phyloP scores from a whole-genome alignment of 2,888 invertebrate genomes.

The Amiota mariae region DNA sequence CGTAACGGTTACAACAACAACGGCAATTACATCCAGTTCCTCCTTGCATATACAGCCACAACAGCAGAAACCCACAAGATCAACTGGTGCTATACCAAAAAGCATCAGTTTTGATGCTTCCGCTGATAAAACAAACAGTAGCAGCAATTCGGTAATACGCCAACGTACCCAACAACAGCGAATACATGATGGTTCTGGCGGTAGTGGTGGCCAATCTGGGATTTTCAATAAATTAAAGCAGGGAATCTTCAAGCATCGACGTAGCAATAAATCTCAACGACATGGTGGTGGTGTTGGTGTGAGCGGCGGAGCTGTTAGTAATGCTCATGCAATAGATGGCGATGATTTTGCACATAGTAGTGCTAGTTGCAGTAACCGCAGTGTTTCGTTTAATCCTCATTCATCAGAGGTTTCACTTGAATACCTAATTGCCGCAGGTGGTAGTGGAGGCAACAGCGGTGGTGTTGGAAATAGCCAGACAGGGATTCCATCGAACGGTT shows the following conservation, averaged over 20 bases:
- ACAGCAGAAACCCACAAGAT: slow-evolving; percentile 74
- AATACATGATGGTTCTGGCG: slow-evolving; percentile 28
- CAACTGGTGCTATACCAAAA: slow-evolving; percentile 91
- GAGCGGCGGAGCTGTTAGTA: slow-evolving; percentile 21
- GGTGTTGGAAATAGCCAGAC: slow-evolving; percentile 33
- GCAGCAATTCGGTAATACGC: slow-evolving; percentile 4
- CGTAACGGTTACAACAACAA: background rate
- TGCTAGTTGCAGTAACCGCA: slow-evolving; percentile 52
- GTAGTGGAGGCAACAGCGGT: slow-evolving; percentile 31
- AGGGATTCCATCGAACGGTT: slow-evolving; percentile 3
- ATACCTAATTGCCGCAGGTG: slow-evolving; percentile 23
- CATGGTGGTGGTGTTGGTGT: slow-evolving; percentile 34
- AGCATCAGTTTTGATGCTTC: slow-evolving; percentile 94
- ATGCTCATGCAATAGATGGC: slow-evolving; percentile 13
- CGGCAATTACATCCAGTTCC: slow-evolving; percentile 32
- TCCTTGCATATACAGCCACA: background rate
- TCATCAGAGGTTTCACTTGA: slow-evolving; percentile 57
- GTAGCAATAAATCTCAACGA: slow-evolving; percentile 74
- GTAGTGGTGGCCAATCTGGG: slow-evolving; percentile 62
- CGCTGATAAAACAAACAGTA: slow-evolving; percentile 80
- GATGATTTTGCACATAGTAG: slow-evolving; percentile 30
- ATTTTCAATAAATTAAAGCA: slow-evolving; percentile 84
- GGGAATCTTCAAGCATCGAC: slow-evolving; percentile 80
- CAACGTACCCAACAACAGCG: slow-evolving; percentile 23
- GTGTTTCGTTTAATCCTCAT: slow-evolving; percentile 67